These are phyloP conservation scores for Heliconius himera DNA, from an alignment of 1,140 invertebrate species.

Conservation along the genomic window DNA sequence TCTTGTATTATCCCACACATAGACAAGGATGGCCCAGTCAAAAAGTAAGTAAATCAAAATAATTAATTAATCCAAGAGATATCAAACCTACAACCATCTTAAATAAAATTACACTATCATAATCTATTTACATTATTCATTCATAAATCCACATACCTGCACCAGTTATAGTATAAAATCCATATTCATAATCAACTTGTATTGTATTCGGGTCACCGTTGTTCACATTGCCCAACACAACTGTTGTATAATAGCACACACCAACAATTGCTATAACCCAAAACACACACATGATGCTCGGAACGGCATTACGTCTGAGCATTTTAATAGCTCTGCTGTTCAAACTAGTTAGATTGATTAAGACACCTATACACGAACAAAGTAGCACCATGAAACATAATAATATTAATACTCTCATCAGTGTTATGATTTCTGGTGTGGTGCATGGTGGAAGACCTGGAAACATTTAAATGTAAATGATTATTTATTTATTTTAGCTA, in stretches of 20 bases:
- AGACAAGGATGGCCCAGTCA: neutral
- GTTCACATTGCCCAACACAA: slow-evolving; percentile 75
- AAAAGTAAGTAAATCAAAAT: too few species aligned
- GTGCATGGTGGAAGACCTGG: slow-evolving; percentile 78
- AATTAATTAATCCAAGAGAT: too few species aligned
- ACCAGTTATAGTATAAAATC: slow-evolving; percentile 81
- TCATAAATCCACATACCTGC: slow-evolving; percentile 69
- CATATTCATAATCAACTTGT: slow-evolving; percentile 82
- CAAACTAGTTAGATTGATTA: slow-evolving; percentile 80
- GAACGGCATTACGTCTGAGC: slow-evolving; percentile 79
- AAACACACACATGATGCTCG: slow-evolving; percentile 81
- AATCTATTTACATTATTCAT: slow-evolving; percentile 16
- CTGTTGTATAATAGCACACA: slow-evolving; percentile 81
- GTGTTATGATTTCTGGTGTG: slow-evolving; percentile 77
- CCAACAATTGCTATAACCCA: slow-evolving; percentile 82
- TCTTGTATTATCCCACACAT: neutral
- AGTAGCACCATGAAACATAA: slow-evolving; percentile 81
- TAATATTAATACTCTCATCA: slow-evolving; percentile 81
- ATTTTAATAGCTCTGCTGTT: slow-evolving; percentile 78
- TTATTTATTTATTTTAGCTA: too few species aligned
- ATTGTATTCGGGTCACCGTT: slow-evolving; percentile 68
- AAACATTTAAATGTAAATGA: slow-evolving; percentile 41
- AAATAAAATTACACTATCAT: too few species aligned
- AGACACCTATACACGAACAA: slow-evolving; percentile 79
- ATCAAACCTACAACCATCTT: too few species aligned